These are phyloP conservation scores for Elephas maximus DNA, from an alignment of 2,113 vertebrate species.

Conservation along the genomic window DNA sequence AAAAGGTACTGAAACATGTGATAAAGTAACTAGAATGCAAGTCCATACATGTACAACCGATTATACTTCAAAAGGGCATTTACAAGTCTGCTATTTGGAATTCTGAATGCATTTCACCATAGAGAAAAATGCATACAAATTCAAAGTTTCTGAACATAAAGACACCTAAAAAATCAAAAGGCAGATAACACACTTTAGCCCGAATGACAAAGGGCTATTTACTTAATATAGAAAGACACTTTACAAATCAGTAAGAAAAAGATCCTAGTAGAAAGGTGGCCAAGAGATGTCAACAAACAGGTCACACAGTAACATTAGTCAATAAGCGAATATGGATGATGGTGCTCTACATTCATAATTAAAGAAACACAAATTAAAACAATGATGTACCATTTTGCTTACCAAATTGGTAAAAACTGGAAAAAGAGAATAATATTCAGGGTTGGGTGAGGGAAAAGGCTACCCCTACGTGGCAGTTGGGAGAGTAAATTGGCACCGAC, in stretches of 20 bases:
- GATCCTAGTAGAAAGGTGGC: background rate
- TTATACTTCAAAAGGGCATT: background rate
- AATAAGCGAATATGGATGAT: background rate
- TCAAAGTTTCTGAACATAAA: slow-evolving; percentile 9
- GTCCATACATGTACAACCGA: background rate
- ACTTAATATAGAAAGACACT: background rate
- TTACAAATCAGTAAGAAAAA: slow-evolving; percentile 19
- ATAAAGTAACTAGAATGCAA: background rate
- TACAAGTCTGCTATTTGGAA: slow-evolving; percentile 17
- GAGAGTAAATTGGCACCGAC: slow-evolving; percentile 4
- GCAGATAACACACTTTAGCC: background rate
- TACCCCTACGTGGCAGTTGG: background rate
- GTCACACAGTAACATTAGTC: background rate
- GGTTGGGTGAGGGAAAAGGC: background rate
- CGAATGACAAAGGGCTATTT: slow-evolving; percentile 38
- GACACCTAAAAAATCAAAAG: slow-evolving; percentile 22
- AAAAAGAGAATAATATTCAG: background rate
- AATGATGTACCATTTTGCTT: slow-evolving; percentile 7
- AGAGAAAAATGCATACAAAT: slow-evolving; percentile 49
- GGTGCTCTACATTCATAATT: background rate
- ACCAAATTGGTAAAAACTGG: slow-evolving; percentile 1
- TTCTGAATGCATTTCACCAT: slow-evolving; percentile 11
- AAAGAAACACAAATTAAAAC: slow-evolving; percentile 19
- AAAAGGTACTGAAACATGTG: background rate
- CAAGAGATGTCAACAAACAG: background rate